Evolutionary conservation across 2,113 vertebrate genomes (phyloP).

Genomic region (Dascyllus trimaculatus): DNA sequence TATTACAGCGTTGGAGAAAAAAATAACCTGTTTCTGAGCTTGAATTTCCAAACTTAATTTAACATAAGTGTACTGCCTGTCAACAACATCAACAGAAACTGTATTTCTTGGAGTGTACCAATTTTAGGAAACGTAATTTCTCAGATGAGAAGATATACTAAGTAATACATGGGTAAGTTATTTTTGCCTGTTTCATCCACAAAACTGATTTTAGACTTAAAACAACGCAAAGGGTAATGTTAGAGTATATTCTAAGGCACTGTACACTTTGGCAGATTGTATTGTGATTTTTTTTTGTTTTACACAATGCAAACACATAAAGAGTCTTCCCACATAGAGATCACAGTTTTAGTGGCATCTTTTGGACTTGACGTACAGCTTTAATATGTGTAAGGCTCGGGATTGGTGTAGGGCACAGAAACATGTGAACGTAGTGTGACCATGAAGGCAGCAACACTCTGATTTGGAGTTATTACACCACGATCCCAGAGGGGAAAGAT

Average conservation of each 20-base stretch:
- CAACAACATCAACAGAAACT: slow-evolving; percentile 31
- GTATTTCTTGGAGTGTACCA: slow-evolving; percentile 52
- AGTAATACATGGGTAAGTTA: slow-evolving; percentile 39
- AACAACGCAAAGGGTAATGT: slow-evolving; percentile 65
- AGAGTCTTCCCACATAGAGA: slow-evolving; percentile 91
- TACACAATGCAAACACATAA: slow-evolving; percentile 88
- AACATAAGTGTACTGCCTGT: slow-evolving; percentile 52
- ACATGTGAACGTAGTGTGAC: slow-evolving; percentile 62
- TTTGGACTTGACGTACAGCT: slow-evolving; percentile 89
- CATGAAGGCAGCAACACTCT: slow-evolving; percentile 76
- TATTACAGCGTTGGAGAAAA: slow-evolving; percentile 39
- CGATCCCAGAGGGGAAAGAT: slow-evolving; percentile 20
- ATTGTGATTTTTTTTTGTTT: slow-evolving; percentile 88
- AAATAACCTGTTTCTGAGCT: slow-evolving; percentile 43
- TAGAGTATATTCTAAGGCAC: slow-evolving; percentile 93
- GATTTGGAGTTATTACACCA: slow-evolving; percentile 45
- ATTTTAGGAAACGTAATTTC: slow-evolving; percentile 37
- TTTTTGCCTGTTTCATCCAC: slow-evolving; percentile 48
- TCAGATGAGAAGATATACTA: slow-evolving; percentile 56
- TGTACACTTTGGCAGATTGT: slow-evolving; percentile 98
- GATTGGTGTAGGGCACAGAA: slow-evolving; percentile 79
- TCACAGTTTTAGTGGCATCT: slow-evolving; percentile 95
- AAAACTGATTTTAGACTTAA: slow-evolving; percentile 42
- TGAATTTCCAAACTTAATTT: slow-evolving; percentile 9
- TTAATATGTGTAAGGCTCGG: slow-evolving; percentile 92